Evolutionary conservation across 1,140 invertebrate genomes (phyloP), one percentile per base, ranked within the genome.

Genomic region (Ridgeia piscesae): DNA sequence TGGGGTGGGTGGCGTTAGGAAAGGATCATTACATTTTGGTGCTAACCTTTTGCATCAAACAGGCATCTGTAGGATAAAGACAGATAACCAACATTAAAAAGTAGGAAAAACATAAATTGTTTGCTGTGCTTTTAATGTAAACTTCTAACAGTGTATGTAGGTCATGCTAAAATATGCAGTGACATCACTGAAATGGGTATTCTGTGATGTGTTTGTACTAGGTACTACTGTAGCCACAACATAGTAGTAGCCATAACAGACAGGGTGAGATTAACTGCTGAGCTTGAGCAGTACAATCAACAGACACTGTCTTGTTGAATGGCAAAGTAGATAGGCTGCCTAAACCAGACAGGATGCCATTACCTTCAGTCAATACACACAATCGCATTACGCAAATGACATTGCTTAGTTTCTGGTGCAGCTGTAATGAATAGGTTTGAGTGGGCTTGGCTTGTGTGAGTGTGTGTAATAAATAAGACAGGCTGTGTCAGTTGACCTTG

Each of bases 21-120:
- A 77, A 77, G 58, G 58, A 77, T 77, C n/a, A n/a, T n/a, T n/a
- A n/a, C n/a, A n/a, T n/a, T n/a, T 42, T 77, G 58, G 58, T 77
- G 6, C 58, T 21, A 77, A 21, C 17, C 2, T 77, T 77, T 17
- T 77, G 58, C 27, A 21, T 31, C 17, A 77, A 9, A 8, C 2
- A 77, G 58, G 58, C 58, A 31, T 77, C 58, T 77, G 27, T 2
- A 77, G 58, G 27, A 77, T 50, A 50, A 50, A 50, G 48, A 50
- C n/a, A 50, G 21, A 50, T 77, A 77, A 31, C 27, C 58, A 77
- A 77, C 58, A 77, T 77, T 77, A 77, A 77, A 77, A 77, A 77
- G 58, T 27, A 77, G 27, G 14, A 77, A 8, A 77, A 77, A 77
- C 58, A 77, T 4, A 77, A 27, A 77, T 77, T 6, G 58, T 77